These are phyloP conservation scores for Acanthopleura granulata DNA, from an alignment of 2,888 invertebrate genomes.

Conservation along the genomic window DNA sequence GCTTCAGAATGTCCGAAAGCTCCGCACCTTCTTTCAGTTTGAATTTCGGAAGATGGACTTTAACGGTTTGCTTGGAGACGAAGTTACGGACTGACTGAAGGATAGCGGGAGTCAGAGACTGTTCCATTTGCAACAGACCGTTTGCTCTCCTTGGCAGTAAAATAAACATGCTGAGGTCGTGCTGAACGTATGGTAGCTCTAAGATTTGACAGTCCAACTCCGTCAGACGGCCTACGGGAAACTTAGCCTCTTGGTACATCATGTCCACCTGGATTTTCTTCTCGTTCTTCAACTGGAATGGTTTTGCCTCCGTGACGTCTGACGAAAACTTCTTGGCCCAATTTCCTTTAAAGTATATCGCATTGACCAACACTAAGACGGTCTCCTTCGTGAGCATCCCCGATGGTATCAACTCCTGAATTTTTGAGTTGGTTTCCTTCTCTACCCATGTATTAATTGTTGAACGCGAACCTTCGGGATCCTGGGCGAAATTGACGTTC, in stretches of 20 bases:
- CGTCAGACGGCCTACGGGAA: constrained; percentile 70
- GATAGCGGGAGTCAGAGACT: constrained; percentile 28
- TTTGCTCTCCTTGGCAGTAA: constrained; percentile 51
- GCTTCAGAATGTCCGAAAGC: constrained; percentile 20
- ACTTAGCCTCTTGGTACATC: constrained; percentile 79
- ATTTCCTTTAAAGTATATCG: constrained; percentile 72
- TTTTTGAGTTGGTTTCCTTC: constrained; percentile 84
- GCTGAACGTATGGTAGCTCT: constrained; percentile 78
- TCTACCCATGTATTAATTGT: constrained; percentile 87
- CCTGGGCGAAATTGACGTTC: constrained; percentile 59
- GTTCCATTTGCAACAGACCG: constrained; percentile 46
- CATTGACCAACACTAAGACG: constrained; percentile 70
- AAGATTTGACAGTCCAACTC: constrained; percentile 82
- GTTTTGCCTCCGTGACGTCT: constrained; percentile 67
- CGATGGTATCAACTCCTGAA: constrained; percentile 80
- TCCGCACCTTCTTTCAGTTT: not conserved
- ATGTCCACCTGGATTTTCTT: constrained; percentile 74
- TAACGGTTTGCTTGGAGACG: constrained; percentile 3
- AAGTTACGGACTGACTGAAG: not conserved
- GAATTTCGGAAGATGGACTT: constrained; percentile 26
- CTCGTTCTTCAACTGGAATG: constrained; percentile 73
- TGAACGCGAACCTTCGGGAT: constrained; percentile 62
- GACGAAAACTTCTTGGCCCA: constrained; percentile 74
- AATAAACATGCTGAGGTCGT: constrained; percentile 55
- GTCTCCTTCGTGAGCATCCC: constrained; percentile 67